Conservation (phyloP, 2,888 invertebrate genomes). For the Phlogophora meticulosa region DNA sequence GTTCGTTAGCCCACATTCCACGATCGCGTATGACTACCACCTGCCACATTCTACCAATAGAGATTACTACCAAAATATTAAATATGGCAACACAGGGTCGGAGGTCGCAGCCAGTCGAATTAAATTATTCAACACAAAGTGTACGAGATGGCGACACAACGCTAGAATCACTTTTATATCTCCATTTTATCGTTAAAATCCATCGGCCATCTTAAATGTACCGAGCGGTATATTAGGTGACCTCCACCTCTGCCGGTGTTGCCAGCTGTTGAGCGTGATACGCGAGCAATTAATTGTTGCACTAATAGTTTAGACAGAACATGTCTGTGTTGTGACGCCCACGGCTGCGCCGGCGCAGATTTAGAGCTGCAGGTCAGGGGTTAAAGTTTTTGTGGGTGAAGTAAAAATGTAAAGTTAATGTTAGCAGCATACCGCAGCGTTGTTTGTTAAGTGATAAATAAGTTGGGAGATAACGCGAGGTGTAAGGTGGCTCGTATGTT, state of each 20-base stretch:
- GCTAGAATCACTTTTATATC: slow-evolving; percentile 57
- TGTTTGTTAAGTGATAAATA: slow-evolving; percentile 52
- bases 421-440: slow-evolving; percentile 37
- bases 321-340: slow-evolving; percentile 43
- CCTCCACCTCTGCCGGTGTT: slow-evolving; percentile 35
- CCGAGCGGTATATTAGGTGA: slow-evolving; percentile 40
- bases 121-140: slow-evolving; percentile 54
- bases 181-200: slow-evolving; percentile 56
- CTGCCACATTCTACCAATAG: slow-evolving; percentile 26
- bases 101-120: slow-evolving; percentile 44
- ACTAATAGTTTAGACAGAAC: slow-evolving; percentile 50
- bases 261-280: slow-evolving; percentile 41
- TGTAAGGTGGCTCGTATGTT: slow-evolving; percentile 40
- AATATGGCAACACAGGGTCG: slow-evolving; percentile 32
- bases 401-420: slow-evolving; percentile 49
- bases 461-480: slow-evolving; percentile 43
- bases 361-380: slow-evolving; percentile 50
- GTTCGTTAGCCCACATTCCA: slow-evolving; percentile 21
- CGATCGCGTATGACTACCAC: not conserved
- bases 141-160: slow-evolving; percentile 15
- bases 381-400: slow-evolving; percentile 43
- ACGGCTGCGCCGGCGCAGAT: slow-evolving; percentile 43
- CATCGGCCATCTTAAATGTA: slow-evolving; percentile 30
- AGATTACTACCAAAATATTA: slow-evolving; percentile 48
- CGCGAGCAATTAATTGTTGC: slow-evolving; percentile 59